A percentile compares a stretch with the other conserved stretches of the same genome.
Evolutionary conservation across 2,113 vertebrate species (phyloP).

Genomic region (Halcyon malimbica): DNA sequence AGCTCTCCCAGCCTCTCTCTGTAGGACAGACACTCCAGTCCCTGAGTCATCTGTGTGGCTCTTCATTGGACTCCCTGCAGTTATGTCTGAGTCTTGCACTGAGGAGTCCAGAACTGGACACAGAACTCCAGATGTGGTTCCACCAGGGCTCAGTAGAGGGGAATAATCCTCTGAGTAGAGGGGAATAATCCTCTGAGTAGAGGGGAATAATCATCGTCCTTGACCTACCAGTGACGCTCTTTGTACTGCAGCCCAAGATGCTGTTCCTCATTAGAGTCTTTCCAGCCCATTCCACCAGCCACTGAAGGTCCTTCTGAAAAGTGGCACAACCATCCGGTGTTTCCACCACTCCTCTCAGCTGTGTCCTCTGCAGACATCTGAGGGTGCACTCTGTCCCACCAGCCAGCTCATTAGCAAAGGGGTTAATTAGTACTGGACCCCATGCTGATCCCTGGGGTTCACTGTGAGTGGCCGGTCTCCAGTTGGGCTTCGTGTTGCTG

Average conservation of each 20-base stretch:
- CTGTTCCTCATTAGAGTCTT: neutral
- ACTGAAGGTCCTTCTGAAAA: neutral
- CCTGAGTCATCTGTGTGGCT: neutral
- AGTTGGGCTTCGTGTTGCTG: neutral
- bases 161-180: neutral
- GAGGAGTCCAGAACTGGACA: neutral
- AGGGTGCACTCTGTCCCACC: neutral
- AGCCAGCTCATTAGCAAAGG: neutral
- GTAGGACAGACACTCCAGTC: neutral
- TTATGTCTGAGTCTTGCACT: neutral
- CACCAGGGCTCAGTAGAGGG: neutral
- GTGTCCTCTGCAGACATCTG: neutral
- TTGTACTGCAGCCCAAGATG: neutral
- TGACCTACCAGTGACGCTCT: neutral
- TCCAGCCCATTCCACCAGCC: neutral
- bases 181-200: neutral
- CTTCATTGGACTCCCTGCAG: neutral
- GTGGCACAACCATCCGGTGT: rapidly evolving
- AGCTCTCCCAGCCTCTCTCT: neutral
- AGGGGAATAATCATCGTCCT: neutral
- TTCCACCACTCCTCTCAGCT: neutral
- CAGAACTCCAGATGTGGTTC: neutral
- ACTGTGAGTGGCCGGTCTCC: rapidly evolving
- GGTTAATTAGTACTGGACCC: neutral
- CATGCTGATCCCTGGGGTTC: rapidly evolving